phyloP scores from a whole-genome alignment of 2,113 vertebrate species.

The Platichthys flesus region DNA sequence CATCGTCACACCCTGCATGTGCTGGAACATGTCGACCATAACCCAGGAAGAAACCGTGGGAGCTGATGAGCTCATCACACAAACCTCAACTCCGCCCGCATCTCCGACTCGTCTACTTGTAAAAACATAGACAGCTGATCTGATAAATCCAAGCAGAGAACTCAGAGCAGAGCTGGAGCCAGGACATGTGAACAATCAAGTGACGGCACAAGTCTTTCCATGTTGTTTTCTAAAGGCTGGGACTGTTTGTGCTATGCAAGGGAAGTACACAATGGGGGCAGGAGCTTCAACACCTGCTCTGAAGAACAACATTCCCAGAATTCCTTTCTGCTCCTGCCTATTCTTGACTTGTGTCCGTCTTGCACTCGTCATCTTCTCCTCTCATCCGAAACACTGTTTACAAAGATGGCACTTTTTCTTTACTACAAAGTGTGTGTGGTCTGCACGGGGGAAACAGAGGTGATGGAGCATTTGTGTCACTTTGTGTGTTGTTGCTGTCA shows the following conservation, averaged over 20 bases:
- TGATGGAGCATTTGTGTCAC: constrained; percentile 6
- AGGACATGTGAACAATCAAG: not conserved
- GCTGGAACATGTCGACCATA: constrained; percentile 35
- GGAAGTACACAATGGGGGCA: not conserved
- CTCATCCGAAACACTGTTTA: constrained; percentile 33
- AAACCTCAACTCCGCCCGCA: constrained; percentile 33
- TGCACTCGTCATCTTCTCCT: constrained; percentile 6
- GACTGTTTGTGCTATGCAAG: not conserved
- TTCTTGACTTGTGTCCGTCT: constrained; percentile 15
- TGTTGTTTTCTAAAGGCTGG: constrained; percentile 30
- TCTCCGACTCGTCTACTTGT: not conserved
- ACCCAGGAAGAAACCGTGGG: not conserved
- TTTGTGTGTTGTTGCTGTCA: not conserved
- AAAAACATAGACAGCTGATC: constrained; percentile 25
- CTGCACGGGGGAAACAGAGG: not conserved
- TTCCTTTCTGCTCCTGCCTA: constrained; percentile 43
- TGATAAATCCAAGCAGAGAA: not conserved
- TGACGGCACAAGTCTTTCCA: constrained; percentile 11
- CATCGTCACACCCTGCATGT: constrained; percentile 42
- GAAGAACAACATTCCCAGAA: constrained; percentile 58
- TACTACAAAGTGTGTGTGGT: constrained; percentile 25
- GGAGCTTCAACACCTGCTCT: constrained; percentile 46
- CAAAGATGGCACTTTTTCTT: constrained; percentile 20
- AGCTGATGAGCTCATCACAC: constrained; percentile 56
- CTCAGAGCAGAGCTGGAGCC: not conserved